Conservation (phyloP, 2,888 invertebrate genomes). For the Sicus ferrugineus region DNA sequence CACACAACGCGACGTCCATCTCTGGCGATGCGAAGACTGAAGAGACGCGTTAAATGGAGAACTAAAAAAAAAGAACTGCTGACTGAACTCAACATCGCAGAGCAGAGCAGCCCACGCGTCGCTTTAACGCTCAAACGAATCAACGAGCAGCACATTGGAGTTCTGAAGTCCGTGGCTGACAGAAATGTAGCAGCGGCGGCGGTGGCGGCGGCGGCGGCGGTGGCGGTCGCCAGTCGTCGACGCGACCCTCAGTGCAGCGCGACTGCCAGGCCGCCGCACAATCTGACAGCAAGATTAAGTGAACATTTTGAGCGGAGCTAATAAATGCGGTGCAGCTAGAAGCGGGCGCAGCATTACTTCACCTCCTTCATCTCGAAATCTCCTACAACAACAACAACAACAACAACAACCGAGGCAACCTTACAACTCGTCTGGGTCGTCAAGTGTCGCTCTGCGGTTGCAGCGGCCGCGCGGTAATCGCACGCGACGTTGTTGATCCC, state of each 20-base stretch:
- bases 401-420: neutral
- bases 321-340: conserved; percentile 26
- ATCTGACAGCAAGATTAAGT: conserved; percentile 28
- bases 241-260: neutral
- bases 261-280: conserved; percentile 1
- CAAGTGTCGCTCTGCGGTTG: conserved; percentile 12
- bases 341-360: conserved; percentile 11
- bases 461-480: conserved; percentile 18
- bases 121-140: neutral
- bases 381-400: neutral
- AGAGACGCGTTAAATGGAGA: no score
- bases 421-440: no score
- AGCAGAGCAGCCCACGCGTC: neutral
- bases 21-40: neutral
- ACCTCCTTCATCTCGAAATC: conserved; percentile 4
- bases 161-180: neutral
- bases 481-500: conserved; percentile 30
- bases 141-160: conserved; percentile 11
- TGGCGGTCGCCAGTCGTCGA: neutral
- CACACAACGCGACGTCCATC: neutral
- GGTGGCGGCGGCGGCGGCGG: neutral
- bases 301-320: conserved; percentile 26
- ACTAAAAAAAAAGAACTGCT: no score
- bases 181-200: neutral
- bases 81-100: no score